A percentile compares a stretch with the other conserved stretches of the same genome.
Evolutionary conservation across 2,888 invertebrate species (phyloP).

Genomic region (Zootermopsis nevadensis): DNA sequence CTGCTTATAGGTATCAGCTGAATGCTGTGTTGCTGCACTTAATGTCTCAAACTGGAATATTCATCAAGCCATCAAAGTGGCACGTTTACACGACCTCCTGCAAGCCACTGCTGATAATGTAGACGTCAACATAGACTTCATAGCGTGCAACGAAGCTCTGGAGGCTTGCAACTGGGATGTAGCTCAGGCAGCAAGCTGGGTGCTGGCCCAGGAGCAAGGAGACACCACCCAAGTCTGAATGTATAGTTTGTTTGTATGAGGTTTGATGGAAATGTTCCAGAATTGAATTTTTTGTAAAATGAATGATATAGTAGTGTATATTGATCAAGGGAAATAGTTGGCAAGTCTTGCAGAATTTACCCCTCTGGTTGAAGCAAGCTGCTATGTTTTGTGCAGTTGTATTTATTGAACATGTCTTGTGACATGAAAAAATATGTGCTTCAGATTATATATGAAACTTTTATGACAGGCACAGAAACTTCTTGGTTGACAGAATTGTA

Average conservation of each 20-base stretch:
- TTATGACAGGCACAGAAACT: too few species aligned
- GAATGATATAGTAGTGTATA: too few species aligned
- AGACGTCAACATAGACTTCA: slow-evolving; percentile 35
- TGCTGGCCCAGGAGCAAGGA: slow-evolving; percentile 61
- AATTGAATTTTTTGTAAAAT: too few species aligned
- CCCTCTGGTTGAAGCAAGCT: too few species aligned
- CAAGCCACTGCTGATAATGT: slow-evolving; percentile 55
- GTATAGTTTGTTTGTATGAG: neutral
- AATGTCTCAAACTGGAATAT: slow-evolving; percentile 91
- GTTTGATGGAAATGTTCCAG: too few species aligned
- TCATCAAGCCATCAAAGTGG: slow-evolving; percentile 86
- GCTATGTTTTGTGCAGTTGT: too few species aligned
- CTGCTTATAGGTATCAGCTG: slow-evolving; percentile 66
- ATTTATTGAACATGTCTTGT: too few species aligned
- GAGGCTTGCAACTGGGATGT: slow-evolving; percentile 75
- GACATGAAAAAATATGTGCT: too few species aligned
- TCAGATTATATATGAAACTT: too few species aligned
- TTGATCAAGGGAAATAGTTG: too few species aligned
- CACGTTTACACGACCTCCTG: slow-evolving; percentile 71
- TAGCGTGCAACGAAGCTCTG: slow-evolving; percentile 67
- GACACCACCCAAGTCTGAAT: slow-evolving; percentile 53
- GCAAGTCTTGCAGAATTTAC: too few species aligned
- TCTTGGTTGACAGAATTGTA: too few species aligned
- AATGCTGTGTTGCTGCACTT: slow-evolving; percentile 82
- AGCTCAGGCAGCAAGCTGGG: slow-evolving; percentile 73